Percentiles rank a stretch among this genome's conserved stretches.
Evolutionary conservation across 2,888 invertebrate species (phyloP).

Genomic region (Euzetes globulus): DNA sequence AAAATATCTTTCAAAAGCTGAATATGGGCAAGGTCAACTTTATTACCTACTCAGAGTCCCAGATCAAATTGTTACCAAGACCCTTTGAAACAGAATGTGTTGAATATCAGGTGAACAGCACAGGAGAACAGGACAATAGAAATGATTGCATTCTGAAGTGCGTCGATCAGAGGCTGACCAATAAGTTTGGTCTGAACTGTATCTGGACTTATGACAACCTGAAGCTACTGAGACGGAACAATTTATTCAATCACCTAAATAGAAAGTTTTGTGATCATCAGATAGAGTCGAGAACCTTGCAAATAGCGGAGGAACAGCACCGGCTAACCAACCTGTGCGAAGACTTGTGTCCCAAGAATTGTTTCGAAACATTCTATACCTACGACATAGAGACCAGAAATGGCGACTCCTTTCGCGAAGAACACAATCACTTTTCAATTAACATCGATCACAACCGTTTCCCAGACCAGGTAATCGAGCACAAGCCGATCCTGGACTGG

Average conservation of each 20-base stretch:
- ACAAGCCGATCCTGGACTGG: neutral
- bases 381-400: neutral
- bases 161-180: neutral
- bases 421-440: neutral
- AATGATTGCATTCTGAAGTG: neutral
- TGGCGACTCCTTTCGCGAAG: no score
- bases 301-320: neutral
- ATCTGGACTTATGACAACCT: neutral
- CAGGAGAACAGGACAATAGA: neutral
- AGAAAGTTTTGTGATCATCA: neutral
- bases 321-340: neutral
- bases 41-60: neutral
- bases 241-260: neutral
- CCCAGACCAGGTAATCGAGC: neutral
- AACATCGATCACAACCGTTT: neutral
- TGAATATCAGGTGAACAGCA: neutral
- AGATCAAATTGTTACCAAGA: neutral
- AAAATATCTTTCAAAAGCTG: neutral
- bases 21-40: neutral
- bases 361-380: neutral
- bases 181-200: neutral
- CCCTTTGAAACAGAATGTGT: neutral
- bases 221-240: neutral
- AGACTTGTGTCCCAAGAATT: neutral
- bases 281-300: neutral